Percentiles rank a stretch among this genome's conserved stretches.
Conservation (phyloP, 2,888 invertebrate genomes). For the Agrilus cyanescens region DNA sequence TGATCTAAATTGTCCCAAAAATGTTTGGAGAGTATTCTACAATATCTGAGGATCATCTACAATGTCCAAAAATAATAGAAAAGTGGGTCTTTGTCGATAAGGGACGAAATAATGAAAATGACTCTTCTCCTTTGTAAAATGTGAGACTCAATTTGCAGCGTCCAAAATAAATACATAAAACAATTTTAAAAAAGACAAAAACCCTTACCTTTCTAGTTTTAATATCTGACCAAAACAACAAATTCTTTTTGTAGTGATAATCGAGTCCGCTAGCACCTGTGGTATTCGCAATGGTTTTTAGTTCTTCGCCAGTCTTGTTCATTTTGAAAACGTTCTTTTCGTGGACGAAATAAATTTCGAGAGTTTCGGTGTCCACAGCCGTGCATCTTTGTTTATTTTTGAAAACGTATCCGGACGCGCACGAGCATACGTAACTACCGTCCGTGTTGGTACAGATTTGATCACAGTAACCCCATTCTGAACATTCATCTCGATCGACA, state of each 20-base stretch:
- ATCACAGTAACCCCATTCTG: conserved; percentile 89
- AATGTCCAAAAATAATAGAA: too few relatives aligned
- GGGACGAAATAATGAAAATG: too few relatives aligned
- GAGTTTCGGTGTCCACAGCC: conserved; percentile 44
- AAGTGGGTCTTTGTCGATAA: too few relatives aligned
- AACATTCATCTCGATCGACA: conserved; percentile 83
- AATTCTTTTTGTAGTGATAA: conserved; percentile 63
- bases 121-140: background rate
- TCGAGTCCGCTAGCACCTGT: conserved; percentile 79
- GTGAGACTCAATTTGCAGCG: background rate
- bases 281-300: conserved; percentile 61
- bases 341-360: conserved; percentile 57
- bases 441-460: conserved; percentile 85
- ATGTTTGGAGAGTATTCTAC: too few relatives aligned
- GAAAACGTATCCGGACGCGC: conserved; percentile 47
- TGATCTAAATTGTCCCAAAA: too few relatives aligned
- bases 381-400: conserved; percentile 50
- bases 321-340: conserved; percentile 60
- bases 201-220: conserved; percentile 73
- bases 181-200: background rate
- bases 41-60: too few relatives aligned
- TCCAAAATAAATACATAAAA: background rate
- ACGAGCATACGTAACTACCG: conserved; percentile 74
- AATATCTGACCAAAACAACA: conserved; percentile 81
- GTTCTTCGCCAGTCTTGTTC: conserved; percentile 52